Evolutionary conservation across 2,113 vertebrate genomes (phyloP).

Genomic region (Melospiza melodia): DNA sequence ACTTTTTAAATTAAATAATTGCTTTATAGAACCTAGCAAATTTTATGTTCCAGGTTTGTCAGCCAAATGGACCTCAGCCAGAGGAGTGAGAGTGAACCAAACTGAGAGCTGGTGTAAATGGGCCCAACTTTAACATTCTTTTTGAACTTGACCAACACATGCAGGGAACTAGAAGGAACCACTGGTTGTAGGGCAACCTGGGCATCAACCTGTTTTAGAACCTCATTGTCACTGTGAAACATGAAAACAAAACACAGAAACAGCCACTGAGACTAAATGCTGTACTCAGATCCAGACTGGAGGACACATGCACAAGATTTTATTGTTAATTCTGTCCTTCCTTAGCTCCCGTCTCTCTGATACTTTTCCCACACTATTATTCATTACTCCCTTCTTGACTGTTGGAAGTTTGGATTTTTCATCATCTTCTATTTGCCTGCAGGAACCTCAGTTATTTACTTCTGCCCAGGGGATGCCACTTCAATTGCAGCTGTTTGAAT

Average conservation of each 20-base stretch:
- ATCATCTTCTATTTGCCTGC: background rate
- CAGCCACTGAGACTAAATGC: background rate
- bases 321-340: background rate
- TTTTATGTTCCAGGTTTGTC: background rate
- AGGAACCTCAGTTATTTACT: background rate
- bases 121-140: background rate
- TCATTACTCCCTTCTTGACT: background rate
- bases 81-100: background rate
- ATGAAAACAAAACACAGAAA: background rate
- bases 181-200: background rate
- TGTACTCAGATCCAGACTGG: background rate
- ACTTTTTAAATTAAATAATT: slow-evolving; percentile 44
- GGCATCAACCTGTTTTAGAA: background rate
- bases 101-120: background rate
- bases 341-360: background rate
- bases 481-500: background rate
- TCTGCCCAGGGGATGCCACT: background rate
- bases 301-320: background rate
- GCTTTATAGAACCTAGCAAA: slow-evolving; percentile 22
- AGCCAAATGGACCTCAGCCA: slow-evolving; percentile 44
- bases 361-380: background rate
- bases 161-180: background rate
- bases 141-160: background rate
- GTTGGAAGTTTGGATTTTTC: background rate
- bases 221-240: background rate